Conservation (phyloP, 2,113 vertebrate genomes). For the Opisthocomus hoazin region DNA sequence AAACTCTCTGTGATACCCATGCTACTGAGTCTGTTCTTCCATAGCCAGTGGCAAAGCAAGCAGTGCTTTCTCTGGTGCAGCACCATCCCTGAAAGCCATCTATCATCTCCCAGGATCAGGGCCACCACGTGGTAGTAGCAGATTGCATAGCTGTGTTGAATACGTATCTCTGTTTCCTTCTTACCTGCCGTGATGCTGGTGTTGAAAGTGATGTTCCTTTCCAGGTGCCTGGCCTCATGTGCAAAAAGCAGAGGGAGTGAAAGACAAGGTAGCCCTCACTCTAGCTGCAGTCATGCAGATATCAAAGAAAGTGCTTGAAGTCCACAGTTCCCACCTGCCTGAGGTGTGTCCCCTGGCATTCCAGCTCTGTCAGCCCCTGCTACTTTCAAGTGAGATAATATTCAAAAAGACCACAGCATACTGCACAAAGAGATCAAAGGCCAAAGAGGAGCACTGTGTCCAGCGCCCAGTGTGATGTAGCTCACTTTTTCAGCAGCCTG, state of each 20-base stretch:
- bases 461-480: not conserved
- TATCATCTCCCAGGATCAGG: not conserved
- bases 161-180: not conserved
- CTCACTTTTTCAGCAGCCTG: not conserved
- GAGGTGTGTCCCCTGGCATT: not conserved
- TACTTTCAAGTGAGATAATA: not conserved
- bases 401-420: not conserved
- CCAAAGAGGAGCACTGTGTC: not conserved
- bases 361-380: not conserved
- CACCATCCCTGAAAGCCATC: not conserved
- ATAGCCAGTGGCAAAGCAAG: not conserved
- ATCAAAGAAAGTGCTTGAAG: not conserved
- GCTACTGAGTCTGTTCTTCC: not conserved
- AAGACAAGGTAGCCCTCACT: not conserved
- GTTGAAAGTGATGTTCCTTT: not conserved
- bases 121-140: not conserved
- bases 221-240: not conserved
- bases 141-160: not conserved
- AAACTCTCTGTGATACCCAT: not conserved
- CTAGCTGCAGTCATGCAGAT: not conserved
- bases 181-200: not conserved
- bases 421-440: not conserved
- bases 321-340: not conserved
- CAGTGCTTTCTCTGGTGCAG: not conserved
- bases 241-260: accelerated